Evolutionary conservation across 2,113 vertebrate species (phyloP), one percentile per base, ranked within the genome.

Genomic region (Carassius gibelio): DNA sequence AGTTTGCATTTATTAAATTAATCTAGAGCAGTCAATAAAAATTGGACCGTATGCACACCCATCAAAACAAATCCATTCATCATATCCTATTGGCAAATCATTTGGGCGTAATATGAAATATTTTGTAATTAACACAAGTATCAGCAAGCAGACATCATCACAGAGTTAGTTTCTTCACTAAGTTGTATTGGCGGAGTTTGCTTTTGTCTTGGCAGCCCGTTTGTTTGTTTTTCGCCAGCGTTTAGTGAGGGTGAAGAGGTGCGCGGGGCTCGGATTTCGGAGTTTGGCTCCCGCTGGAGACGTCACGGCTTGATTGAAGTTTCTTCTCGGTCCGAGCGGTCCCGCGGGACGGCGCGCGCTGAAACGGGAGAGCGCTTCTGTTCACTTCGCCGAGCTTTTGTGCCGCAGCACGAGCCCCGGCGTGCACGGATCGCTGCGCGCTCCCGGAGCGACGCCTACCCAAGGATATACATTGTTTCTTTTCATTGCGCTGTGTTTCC

Each of bases 301-400:
- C 96, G 95, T 96, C 94, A 95, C 94, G 92, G 85, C 95, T 96
- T 96, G 95, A 96, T 96, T 96, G 96, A 97, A 96, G 95, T 94
- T 96, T 93, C 95, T 52, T 94, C 95, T 96, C 93, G 94, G 95
- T 95, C 95, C 94, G 93, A 92, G 90, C 92, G 66, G 93, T 95
- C 96, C 95, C 95, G 87, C 90, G 96, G 95, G 96, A 96, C 93
- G 90, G 91, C 93, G 91, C 52, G 94, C 91, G 94, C 95, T 95
- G 95, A 96, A 96, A 96, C 94, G 93, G 92, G 93, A 95, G 95
- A 95, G 93, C 94, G 91, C 92, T 92, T 92, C 83, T 82, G 88
- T 94, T 91, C 93, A 94, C 92, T 94, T 95, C 94, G 94, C 93
- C 94, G 94, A 94, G 94, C 93, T 93, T 96, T 95, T 95, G 95